Evolutionary conservation across 2,797 vertebrate species (phyloP), one percentile per base, ranked within the genome.

Genomic region (Enteromius radiatus): DNA sequence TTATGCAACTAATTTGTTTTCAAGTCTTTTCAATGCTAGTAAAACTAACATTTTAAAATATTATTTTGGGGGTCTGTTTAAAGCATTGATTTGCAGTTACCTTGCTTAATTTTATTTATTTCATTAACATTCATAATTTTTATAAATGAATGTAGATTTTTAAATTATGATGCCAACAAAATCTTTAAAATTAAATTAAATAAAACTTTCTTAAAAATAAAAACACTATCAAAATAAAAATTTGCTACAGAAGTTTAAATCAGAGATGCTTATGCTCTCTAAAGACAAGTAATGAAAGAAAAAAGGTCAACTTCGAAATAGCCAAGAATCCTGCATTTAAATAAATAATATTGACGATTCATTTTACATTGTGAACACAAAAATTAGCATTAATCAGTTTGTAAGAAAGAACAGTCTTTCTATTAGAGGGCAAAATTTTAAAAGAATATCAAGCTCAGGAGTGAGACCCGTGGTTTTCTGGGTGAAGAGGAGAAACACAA

Each of bases 401-500:
- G 75, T 23, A 52, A 23, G 61, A 21, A 74, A n/a, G 15, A n/a
- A 74, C 19, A 36, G 7, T 19, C 26, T 69, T n/a, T 69, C 52
- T 28, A 70, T 47, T 47, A 77, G 21, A 69, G 36, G 26, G 19
- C 23, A 68, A 21, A 61, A 47, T 68, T 76, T 38, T 70, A 31
- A 59, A 70, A 70, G 21, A 77, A 77, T 28, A n/a, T 59, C 49
- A 76, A 45, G 36, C 64, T 38, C 19, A 8, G 36, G 38, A 76
- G 41, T 26, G 28, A 68, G 54, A 41, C 7, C 28, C 33, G 5
- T 54, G 54, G 36, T 31, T 69, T 76, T 76, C 23, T 54, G 52
- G 36, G 71, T 38, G 26, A 69, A 47, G 26, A 77, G 36, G 41
- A 78, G 81, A 41, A 69, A 9, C 28, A 31, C 52, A 17, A 83